A percentile compares a stretch with the other conserved stretches of the same genome.
phyloP scores from a whole-genome alignment of 2,113 vertebrate genomes.

The Anoplopoma fimbria region DNA sequence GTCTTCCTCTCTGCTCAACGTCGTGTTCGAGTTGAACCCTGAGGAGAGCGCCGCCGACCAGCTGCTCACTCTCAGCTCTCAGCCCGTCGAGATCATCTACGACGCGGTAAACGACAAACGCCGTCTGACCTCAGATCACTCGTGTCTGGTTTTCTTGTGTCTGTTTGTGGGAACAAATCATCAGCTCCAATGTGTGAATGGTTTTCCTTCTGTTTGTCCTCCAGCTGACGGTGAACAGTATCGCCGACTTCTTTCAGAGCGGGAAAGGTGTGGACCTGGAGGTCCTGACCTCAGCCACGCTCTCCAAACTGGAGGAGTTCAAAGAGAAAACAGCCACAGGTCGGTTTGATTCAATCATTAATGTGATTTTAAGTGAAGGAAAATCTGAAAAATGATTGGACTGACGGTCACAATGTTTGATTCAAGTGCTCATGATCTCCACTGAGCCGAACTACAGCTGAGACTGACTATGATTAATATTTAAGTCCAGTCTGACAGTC shows the following conservation, averaged over 20 bases:
- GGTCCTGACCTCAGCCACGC: constrained; percentile 91
- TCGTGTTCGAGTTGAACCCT: constrained; percentile 91
- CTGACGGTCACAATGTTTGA: too few relatives aligned
- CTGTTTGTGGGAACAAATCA: background rate
- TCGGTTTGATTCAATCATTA: constrained; percentile 50
- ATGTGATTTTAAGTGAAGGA: background rate
- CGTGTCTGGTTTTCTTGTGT: background rate
- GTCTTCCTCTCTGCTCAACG: constrained; percentile 88
- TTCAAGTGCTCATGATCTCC: too few relatives aligned
- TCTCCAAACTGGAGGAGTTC: constrained; percentile 96
- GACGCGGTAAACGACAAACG: constrained; percentile 93
- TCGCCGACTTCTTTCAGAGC: constrained; percentile 93
- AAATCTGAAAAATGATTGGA: too few relatives aligned
- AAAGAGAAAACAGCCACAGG: constrained; percentile 95
- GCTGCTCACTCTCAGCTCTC: constrained; percentile 89
- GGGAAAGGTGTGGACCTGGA: constrained; percentile 91
- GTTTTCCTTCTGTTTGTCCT: background rate
- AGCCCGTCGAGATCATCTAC: constrained; percentile 96
- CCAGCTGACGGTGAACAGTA: constrained; percentile 92
- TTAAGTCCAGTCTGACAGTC: too few relatives aligned
- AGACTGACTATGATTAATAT: too few relatives aligned
- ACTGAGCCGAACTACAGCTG: too few relatives aligned
- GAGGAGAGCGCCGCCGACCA: constrained; percentile 89
- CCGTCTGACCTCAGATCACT: background rate
- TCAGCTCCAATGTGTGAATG: too few relatives aligned